Conservation (phyloP, 2,113 vertebrate genomes). For the Tiliqua scincoides region DNA sequence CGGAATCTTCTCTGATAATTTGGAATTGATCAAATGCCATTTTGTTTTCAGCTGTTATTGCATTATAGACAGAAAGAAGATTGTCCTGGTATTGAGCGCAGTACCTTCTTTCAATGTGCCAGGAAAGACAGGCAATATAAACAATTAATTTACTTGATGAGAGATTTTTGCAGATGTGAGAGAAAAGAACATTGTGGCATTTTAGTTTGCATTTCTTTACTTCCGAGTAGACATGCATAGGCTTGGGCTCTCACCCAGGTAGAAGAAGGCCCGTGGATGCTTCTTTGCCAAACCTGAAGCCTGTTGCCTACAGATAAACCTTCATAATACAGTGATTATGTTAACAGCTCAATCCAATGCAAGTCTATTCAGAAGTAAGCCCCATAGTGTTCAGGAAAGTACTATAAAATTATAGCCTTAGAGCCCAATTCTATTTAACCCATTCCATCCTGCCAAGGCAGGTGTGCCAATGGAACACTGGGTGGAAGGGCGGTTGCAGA, state of each 20-base stretch:
- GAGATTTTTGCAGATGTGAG: background rate
- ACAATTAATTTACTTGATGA: slow-evolving; percentile 22
- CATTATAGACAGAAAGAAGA: slow-evolving; percentile 21
- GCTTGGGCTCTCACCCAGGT: too few species aligned
- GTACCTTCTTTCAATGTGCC: background rate
- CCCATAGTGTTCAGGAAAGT: too few species aligned
- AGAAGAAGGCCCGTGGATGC: too few species aligned
- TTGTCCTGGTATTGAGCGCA: background rate
- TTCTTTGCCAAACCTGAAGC: background rate
- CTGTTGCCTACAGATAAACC: background rate
- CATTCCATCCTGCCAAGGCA: too few species aligned
- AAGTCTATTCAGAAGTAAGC: too few species aligned
- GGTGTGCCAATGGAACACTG: too few species aligned
- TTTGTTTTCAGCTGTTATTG: slow-evolving; percentile 15
- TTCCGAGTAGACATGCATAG: too few species aligned
- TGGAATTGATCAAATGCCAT: slow-evolving; percentile 25
- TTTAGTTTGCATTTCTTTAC: background rate
- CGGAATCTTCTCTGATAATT: slow-evolving; percentile 16
- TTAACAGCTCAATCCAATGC: background rate
- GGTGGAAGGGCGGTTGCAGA: too few species aligned
- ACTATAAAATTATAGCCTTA: too few species aligned
- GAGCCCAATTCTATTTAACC: too few species aligned
- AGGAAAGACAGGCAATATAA: background rate
- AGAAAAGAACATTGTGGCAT: background rate
- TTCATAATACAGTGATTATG: background rate